A percentile compares a stretch with the other conserved stretches of the same genome.
These are phyloP conservation scores for Morelia viridis DNA, from an alignment of 2,797 vertebrate species.

Conservation along the genomic window DNA sequence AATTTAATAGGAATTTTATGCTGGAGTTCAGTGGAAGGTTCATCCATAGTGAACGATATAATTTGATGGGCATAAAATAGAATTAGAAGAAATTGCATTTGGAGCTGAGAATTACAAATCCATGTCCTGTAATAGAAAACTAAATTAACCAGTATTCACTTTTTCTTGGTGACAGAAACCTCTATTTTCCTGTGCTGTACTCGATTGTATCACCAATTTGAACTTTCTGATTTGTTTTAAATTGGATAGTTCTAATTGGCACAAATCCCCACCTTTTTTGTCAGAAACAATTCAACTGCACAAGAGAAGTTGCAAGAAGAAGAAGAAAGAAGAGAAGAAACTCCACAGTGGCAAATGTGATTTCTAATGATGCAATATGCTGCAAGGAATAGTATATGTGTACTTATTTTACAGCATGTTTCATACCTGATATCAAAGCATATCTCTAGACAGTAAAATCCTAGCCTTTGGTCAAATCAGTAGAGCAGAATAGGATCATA, in stretches of 20 bases:
- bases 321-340: slow-evolving; percentile 13
- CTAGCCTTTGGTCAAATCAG: not conserved
- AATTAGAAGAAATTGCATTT: slow-evolving; percentile 11
- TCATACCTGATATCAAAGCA: not conserved
- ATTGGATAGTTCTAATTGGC: slow-evolving; percentile 42
- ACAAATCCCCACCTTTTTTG: not conserved
- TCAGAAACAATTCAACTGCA: slow-evolving; percentile 1
- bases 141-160: not conserved
- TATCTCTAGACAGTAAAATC: not conserved
- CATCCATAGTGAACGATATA: not conserved
- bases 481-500: not conserved
- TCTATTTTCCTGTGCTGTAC: not conserved
- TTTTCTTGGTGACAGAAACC: slow-evolving; percentile 20
- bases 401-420: not conserved
- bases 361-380: not conserved
- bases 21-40: slow-evolving; percentile 47
- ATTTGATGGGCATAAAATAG: slow-evolving; percentile 30
- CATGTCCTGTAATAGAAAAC: slow-evolving; percentile 24
- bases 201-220: slow-evolving; percentile 34
- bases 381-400: not conserved
- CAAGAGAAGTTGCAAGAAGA: not conserved
- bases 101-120: slow-evolving; percentile 29
- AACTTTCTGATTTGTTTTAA: slow-evolving; percentile 34
- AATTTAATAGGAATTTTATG: slow-evolving; percentile 44
- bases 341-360: not conserved